phyloP scores from a whole-genome alignment of 2,888 invertebrate species.

The Cremastinae sp. region DNA sequence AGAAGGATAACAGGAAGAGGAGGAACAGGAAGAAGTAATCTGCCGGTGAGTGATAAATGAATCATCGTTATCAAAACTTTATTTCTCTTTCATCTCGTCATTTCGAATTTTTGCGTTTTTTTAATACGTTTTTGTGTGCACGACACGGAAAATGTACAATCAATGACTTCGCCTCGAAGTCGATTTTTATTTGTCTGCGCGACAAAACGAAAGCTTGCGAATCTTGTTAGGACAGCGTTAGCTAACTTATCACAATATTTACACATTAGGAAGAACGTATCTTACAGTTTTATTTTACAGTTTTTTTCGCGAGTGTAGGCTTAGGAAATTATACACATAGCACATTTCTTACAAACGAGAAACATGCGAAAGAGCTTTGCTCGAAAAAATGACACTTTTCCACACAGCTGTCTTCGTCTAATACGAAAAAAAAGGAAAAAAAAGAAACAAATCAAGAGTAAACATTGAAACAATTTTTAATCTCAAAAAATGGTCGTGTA shows the following conservation, averaged over 20 bases:
- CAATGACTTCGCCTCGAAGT: background rate
- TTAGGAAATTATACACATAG: too few species aligned
- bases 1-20: constrained; percentile 45
- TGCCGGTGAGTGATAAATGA: background rate
- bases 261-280: constrained; percentile 46
- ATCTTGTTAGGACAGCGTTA: constrained; percentile 35
- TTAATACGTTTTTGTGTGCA: too few species aligned
- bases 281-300: constrained; percentile 55
- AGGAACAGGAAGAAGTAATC: constrained; percentile 34
- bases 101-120: constrained; percentile 15
- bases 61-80: constrained; percentile 43
- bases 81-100: constrained; percentile 35
- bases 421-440: too few species aligned
- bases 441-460: too few species aligned
- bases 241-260: constrained; percentile 46
- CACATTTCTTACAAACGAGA: background rate
- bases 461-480: constrained; percentile 53
- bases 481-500: constrained; percentile 78
- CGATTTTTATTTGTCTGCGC: constrained; percentile 28
- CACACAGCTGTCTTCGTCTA: too few species aligned
- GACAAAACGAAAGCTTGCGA: constrained; percentile 17
- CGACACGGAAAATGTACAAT: background rate
- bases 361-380: background rate
- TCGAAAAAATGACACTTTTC: background rate
- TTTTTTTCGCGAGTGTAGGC: constrained; percentile 15